phyloP scores from a whole-genome alignment of 1,140 invertebrate genomes.

The Battus philenor region DNA sequence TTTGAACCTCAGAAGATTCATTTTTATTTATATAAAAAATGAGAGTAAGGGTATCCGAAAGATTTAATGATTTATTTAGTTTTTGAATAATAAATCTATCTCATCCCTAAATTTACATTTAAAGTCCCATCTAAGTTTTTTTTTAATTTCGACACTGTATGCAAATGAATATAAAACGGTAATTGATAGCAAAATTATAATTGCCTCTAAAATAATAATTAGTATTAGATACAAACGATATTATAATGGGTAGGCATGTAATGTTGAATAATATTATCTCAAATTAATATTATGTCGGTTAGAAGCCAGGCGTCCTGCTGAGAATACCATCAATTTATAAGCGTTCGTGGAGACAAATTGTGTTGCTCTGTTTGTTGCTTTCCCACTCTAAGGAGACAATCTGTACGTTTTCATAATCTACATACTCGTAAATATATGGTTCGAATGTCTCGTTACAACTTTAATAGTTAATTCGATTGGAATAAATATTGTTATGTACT shows the following conservation, averaged over 20 bases:
- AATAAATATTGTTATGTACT: too few species aligned
- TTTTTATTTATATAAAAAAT: too few species aligned
- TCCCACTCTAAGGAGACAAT: neutral
- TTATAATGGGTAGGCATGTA: conserved; percentile 11
- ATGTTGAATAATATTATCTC: conserved; percentile 21
- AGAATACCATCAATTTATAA: conserved; percentile 15
- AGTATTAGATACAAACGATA: neutral
- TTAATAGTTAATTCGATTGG: too few species aligned
- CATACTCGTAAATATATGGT: too few species aligned
- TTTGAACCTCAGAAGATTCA: too few species aligned
- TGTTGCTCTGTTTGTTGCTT: conserved; percentile 5
- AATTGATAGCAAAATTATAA: conserved; percentile 10
- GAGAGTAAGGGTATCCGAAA: too few species aligned
- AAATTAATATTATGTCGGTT: conserved; percentile 25
- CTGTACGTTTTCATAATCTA: neutral
- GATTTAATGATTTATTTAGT: too few species aligned
- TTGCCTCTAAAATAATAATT: conserved; percentile 13
- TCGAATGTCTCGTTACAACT: too few species aligned
- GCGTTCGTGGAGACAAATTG: conserved; percentile 9
- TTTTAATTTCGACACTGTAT: conserved; percentile 1
- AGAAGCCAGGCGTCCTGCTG: conserved; percentile 18
- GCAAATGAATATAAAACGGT: conserved; percentile 5
- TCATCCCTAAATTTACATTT: neutral
- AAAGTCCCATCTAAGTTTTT: neutral
- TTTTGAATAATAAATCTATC: too few species aligned